These are phyloP conservation scores for Papio anubis DNA, from an alignment of 2,113 vertebrate genomes.

Conservation along the genomic window DNA sequence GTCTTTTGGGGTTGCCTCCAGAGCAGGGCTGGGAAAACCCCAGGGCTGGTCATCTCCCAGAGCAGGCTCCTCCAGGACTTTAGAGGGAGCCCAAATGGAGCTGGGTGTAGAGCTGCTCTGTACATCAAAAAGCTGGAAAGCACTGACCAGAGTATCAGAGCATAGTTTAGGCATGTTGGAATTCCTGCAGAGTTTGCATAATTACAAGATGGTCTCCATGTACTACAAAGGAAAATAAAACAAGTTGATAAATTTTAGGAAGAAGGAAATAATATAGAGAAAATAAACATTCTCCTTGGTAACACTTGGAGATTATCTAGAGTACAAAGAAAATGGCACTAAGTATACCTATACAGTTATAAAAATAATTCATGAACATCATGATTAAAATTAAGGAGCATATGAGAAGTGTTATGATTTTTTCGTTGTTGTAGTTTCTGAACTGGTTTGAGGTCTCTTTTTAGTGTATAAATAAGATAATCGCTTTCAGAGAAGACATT, in stretches of 20 bases:
- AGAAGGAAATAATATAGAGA: neutral
- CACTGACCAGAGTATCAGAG: neutral
- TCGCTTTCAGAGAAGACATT: no score
- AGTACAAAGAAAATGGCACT: no score
- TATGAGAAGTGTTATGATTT: neutral
- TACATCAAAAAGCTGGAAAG: neutral
- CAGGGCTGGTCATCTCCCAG: neutral
- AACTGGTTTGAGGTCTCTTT: no score
- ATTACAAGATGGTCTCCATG: neutral
- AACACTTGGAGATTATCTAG: no score
- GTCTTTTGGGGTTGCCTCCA: neutral
- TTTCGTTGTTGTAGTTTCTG: neutral
- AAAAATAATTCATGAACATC: neutral
- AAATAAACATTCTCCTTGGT: neutral
- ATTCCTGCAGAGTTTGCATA: neutral
- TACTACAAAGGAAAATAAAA: neutral
- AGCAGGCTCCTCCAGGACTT: neutral
- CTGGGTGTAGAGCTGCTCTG: neutral
- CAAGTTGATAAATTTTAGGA: neutral
- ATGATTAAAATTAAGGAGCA: neutral
- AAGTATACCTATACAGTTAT: neutral
- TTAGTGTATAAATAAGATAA: no score
- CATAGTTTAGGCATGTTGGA: neutral
- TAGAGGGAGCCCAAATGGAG: no score
- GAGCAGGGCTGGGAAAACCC: neutral